phyloP scores from a whole-genome alignment of 2,797 vertebrate species.

The Sebastes jordani region DNA sequence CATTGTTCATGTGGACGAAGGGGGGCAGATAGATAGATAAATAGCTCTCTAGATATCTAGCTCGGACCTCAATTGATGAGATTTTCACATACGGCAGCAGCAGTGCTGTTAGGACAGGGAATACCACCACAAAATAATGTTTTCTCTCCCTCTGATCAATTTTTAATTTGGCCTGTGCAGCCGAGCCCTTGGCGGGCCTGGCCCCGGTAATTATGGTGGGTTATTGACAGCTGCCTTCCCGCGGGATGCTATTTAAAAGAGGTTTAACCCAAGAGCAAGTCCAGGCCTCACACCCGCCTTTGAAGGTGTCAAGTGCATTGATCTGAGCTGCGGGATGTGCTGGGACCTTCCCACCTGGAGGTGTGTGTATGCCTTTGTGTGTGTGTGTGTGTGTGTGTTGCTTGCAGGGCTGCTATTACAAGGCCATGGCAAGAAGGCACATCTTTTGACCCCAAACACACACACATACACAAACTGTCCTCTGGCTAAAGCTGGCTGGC shows the following conservation, averaged over 20 bases:
- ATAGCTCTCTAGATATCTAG: constrained; percentile 71
- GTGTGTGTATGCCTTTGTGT: constrained; percentile 61
- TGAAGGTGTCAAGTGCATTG: constrained; percentile 93
- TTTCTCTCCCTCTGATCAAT: constrained; percentile 86
- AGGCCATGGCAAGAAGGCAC: constrained; percentile 69
- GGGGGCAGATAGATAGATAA: constrained; percentile 63
- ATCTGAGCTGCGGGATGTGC: constrained; percentile 90
- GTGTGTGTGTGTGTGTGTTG: constrained; percentile 35
- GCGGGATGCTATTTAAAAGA: constrained; percentile 91
- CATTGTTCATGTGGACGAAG: constrained; percentile 59
- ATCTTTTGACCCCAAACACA: constrained; percentile 67
- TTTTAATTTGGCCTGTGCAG: constrained; percentile 85
- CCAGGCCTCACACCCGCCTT: constrained; percentile 84
- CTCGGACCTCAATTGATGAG: constrained; percentile 67
- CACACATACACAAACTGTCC: constrained; percentile 71
- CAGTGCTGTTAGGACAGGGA: constrained; percentile 76
- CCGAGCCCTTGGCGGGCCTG: constrained; percentile 79
- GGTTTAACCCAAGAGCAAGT: constrained; percentile 94
- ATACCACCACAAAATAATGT: constrained; percentile 83
- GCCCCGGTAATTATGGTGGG: constrained; percentile 90
- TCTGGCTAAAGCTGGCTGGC: constrained; percentile 64
- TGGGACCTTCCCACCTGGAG: constrained; percentile 86
- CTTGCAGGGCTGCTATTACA: constrained; percentile 81
- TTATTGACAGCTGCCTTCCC: constrained; percentile 92
- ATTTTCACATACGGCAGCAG: constrained; percentile 71